Evolutionary conservation across 2,888 invertebrate genomes (phyloP).

Genomic region (Neoscelio sp.): DNA sequence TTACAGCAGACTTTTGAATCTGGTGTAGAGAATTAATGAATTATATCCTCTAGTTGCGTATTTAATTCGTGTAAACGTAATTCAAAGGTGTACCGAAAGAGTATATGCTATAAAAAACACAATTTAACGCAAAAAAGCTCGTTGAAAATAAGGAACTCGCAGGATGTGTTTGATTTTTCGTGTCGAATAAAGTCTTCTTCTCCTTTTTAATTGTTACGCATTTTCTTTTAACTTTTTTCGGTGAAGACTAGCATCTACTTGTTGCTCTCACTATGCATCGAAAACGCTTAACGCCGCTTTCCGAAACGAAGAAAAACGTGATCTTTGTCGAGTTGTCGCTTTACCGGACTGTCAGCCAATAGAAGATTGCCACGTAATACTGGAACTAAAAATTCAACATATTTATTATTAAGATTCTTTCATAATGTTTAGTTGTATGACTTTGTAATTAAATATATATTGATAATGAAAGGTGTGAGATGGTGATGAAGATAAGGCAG

Average conservation of each 20-base stretch:
- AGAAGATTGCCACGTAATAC: constrained; percentile 79
- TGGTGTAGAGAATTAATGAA: too few species aligned
- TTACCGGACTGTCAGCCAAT: constrained; percentile 88
- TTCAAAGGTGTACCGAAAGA: too few species aligned
- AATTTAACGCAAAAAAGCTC: background rate
- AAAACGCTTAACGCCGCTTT: constrained; percentile 87
- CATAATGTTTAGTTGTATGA: too few species aligned
- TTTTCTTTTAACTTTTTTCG: constrained; percentile 38
- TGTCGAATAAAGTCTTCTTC: constrained; percentile 49
- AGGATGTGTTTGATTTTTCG: constrained; percentile 16
- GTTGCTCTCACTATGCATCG: constrained; percentile 40
- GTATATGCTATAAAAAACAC: too few species aligned
- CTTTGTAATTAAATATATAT: too few species aligned
- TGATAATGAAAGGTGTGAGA: too few species aligned
- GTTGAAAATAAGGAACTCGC: background rate
- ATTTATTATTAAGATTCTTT: too few species aligned
- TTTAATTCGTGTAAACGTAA: too few species aligned
- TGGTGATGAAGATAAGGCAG: too few species aligned
- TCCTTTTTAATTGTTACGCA: constrained; percentile 49
- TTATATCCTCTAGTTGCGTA: too few species aligned
- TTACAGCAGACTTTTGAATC: too few species aligned
- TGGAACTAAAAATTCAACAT: constrained; percentile 73
- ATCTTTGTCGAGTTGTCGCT: constrained; percentile 92
- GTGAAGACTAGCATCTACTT: constrained; percentile 55
- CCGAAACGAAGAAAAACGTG: constrained; percentile 96